Conservation (phyloP, 2,888 invertebrate species). For the Agrilus biguttatus region DNA sequence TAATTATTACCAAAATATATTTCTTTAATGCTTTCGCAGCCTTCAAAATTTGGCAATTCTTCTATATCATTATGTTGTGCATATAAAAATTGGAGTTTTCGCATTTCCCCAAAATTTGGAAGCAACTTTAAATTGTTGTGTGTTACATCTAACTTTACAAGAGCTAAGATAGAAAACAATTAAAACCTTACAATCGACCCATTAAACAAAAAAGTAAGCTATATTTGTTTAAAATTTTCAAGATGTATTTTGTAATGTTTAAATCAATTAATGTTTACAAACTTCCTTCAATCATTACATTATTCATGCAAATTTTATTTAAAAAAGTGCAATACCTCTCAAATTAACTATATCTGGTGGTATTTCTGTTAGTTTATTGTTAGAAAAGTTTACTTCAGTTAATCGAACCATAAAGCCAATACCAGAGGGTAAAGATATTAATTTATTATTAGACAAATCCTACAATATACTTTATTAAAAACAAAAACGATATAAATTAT, state of each 20-base stretch:
- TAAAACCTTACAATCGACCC: neutral
- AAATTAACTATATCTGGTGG: slow-evolving; percentile 72
- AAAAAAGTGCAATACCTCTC: slow-evolving; percentile 42
- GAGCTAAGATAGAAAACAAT: slow-evolving; percentile 30
- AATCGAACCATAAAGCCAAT: slow-evolving; percentile 73
- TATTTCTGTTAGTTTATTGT: slow-evolving; percentile 59
- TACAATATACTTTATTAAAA: slow-evolving; percentile 25
- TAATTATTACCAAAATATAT: slow-evolving; percentile 72
- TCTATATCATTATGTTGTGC: slow-evolving; percentile 71
- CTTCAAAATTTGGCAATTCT: slow-evolving; percentile 59
- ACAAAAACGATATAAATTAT: slow-evolving; percentile 1
- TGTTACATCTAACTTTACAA: slow-evolving; percentile 58
- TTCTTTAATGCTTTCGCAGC: slow-evolving; percentile 63
- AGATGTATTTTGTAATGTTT: no score
- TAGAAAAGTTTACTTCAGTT: slow-evolving; percentile 54
- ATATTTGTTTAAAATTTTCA: no score
- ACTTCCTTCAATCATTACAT: neutral
- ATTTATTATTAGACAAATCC: slow-evolving; percentile 68
- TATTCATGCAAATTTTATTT: neutral
- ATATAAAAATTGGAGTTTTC: slow-evolving; percentile 60
- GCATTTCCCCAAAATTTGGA: slow-evolving; percentile 55
- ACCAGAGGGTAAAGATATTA: slow-evolving; percentile 59
- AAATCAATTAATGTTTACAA: neutral
- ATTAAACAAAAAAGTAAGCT: no score
- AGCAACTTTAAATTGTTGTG: slow-evolving; percentile 53